phyloP scores from a whole-genome alignment of 2,113 vertebrate species.

The Crotalus helleri region DNA sequence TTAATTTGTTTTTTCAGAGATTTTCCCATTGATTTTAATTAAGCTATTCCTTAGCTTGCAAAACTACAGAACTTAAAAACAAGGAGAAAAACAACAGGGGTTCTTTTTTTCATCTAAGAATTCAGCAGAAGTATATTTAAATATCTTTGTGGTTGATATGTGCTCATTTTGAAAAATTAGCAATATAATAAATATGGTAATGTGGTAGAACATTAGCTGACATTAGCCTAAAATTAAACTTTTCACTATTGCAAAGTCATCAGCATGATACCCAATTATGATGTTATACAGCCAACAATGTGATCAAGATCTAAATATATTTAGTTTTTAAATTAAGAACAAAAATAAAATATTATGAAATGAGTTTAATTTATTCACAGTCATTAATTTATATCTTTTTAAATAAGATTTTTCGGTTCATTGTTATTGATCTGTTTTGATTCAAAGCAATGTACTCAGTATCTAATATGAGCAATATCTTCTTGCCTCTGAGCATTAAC shows the following conservation, averaged over 20 bases:
- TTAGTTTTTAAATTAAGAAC: background rate
- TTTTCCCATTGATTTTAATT: slow-evolving; percentile 25
- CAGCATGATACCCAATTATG: background rate
- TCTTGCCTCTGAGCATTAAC: too few relatives aligned
- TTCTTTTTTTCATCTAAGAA: slow-evolving; percentile 11
- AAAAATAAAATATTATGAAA: background rate
- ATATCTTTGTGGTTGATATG: background rate
- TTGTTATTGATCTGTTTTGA: too few relatives aligned
- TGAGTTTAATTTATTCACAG: background rate
- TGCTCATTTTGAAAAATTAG: background rate
- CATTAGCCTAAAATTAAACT: slow-evolving; percentile 16
- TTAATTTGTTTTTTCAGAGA: slow-evolving; percentile 12
- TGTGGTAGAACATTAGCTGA: slow-evolving; percentile 16
- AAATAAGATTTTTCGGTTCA: too few relatives aligned
- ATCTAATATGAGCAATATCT: too few relatives aligned
- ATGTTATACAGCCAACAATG: background rate
- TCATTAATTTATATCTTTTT: too few relatives aligned
- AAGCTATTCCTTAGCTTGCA: slow-evolving; percentile 30
- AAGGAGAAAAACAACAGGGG: background rate
- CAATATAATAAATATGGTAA: slow-evolving; percentile 18
- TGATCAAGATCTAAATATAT: background rate
- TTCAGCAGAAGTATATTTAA: slow-evolving; percentile 24
- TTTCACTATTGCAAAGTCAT: background rate
- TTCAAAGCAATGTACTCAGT: too few relatives aligned
- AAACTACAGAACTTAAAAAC: background rate